These are phyloP conservation scores for Thecocarcelia acutangulata DNA, from an alignment of 2,888 invertebrate species.

Conservation along the genomic window DNA sequence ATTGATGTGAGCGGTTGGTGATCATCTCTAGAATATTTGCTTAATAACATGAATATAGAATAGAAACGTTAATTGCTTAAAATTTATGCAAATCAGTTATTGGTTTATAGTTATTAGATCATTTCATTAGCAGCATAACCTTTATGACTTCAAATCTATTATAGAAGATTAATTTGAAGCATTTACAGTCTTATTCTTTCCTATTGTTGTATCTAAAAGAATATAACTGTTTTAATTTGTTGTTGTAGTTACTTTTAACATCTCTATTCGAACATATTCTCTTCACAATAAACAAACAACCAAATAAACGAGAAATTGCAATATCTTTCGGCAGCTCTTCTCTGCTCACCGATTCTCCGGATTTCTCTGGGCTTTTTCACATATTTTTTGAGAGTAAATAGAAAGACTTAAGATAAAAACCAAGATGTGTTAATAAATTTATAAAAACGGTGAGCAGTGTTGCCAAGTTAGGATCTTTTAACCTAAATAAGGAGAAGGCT, in stretches of 20 bases:
- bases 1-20: too few relatives aligned
- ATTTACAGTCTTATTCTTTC: neutral
- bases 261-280: slow-evolving; percentile 10
- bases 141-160: slow-evolving; percentile 28
- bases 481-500: too few relatives aligned
- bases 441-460: neutral
- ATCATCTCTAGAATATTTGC: too few relatives aligned
- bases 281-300: neutral
- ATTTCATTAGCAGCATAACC: neutral
- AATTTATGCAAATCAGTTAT: slow-evolving; percentile 41
- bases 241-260: slow-evolving; percentile 29
- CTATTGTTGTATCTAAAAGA: slow-evolving; percentile 33
- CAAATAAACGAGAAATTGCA: neutral
- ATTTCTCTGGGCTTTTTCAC: slow-evolving; percentile 24
- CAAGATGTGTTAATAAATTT: slow-evolving; percentile 8
- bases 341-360: slow-evolving; percentile 46
- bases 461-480: neutral
- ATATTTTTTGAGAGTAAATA: slow-evolving; percentile 33
- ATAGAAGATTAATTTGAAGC: neutral
- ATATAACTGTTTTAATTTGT: slow-evolving; percentile 59
- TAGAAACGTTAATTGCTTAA: neutral
- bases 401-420: slow-evolving; percentile 71
- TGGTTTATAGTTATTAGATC: slow-evolving; percentile 15
- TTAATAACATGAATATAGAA: too few relatives aligned
- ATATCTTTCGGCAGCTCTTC: slow-evolving; percentile 18